Conservation (phyloP, 2,888 invertebrate species). For the Nymphalis urticae region DNA sequence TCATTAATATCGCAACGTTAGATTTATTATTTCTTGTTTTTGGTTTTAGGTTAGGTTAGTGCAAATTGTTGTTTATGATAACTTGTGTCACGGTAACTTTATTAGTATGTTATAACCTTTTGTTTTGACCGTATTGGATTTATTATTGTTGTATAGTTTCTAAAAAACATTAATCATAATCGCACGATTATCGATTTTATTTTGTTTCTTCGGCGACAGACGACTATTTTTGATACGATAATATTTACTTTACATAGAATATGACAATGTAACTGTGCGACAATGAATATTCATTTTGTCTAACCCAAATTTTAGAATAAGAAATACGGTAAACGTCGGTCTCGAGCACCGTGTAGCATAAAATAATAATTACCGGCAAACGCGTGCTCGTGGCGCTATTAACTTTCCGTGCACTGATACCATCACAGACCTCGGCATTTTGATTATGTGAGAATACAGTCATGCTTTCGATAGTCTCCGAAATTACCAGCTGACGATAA, state of each 20-base stretch:
- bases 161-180: no score
- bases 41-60: no score
- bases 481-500: constrained; percentile 50
- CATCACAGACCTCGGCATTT: constrained; percentile 36
- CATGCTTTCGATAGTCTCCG: constrained; percentile 58
- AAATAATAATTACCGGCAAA: constrained; percentile 26
- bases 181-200: neutral
- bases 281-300: constrained; percentile 32
- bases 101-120: no score
- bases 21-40: no score
- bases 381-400: constrained; percentile 25
- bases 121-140: no score
- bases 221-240: no score
- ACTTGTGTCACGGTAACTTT: no score
- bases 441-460: constrained; percentile 49
- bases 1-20: neutral
- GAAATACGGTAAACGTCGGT: constrained; percentile 26
- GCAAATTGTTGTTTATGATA: no score
- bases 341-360: constrained; percentile 19
- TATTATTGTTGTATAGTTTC: no score
- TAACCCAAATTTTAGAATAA: constrained; percentile 29
- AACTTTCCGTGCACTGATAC: constrained; percentile 39
- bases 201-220: neutral
- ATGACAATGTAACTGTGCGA: neutral
- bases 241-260: neutral